Evolutionary conservation across 2,888 invertebrate genomes (phyloP).

Genomic region (Atethmia centrago): DNA sequence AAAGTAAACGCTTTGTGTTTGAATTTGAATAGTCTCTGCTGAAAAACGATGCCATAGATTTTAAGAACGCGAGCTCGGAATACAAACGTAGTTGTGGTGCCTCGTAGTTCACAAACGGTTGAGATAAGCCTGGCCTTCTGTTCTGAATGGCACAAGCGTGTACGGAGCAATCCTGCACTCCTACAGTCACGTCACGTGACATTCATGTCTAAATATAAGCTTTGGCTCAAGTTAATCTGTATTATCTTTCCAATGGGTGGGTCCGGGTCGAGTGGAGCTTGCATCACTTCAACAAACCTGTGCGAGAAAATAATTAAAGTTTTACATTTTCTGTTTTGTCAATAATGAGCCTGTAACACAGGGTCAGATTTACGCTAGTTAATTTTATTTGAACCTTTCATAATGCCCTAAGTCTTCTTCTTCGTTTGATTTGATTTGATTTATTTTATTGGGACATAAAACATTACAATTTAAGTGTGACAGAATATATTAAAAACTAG

Average conservation of each 20-base stretch:
- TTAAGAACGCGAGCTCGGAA: neutral
- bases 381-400: neutral
- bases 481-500: no score
- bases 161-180: neutral
- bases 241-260: neutral
- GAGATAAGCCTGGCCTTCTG: neutral
- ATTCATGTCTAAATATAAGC: neutral
- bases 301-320: no score
- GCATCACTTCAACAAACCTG: neutral
- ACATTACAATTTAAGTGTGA: no score
- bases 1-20: neutral
- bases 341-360: neutral
- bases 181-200: neutral
- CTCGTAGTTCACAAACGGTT: neutral
- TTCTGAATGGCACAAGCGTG: no score
- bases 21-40: neutral
- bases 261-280: neutral
- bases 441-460: no score
- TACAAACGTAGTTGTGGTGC: neutral
- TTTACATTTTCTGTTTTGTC: neutral
- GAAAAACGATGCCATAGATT: neutral
- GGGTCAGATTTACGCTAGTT: neutral
- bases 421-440: no score
- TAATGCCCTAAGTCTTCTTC: neutral
- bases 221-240: constrained; percentile 4